These are phyloP conservation scores for Nephrotoma appendiculata DNA, from an alignment of 2,888 invertebrate species.

Conservation along the genomic window DNA sequence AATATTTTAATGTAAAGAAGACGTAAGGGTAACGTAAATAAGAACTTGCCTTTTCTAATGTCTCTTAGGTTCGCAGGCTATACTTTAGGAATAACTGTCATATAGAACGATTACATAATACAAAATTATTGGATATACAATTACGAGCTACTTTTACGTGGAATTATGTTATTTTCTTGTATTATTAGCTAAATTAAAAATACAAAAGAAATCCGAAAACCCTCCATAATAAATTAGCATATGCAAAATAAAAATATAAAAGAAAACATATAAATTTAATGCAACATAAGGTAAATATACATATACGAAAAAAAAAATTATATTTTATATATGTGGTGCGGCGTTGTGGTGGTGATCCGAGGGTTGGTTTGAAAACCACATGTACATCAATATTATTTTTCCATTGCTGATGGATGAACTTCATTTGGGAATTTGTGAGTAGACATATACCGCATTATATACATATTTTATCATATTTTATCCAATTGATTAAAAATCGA, in stretches of 20 bases:
- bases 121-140: not conserved
- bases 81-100: not conserved
- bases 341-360: not conserved
- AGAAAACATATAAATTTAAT: not conserved
- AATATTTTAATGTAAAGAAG: too few relatives aligned
- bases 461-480: not conserved
- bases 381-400: not conserved
- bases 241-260: not conserved
- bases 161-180: not conserved
- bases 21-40: too few relatives aligned
- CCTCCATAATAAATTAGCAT: not conserved
- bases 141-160: not conserved
- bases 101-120: not conserved
- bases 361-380: not conserved
- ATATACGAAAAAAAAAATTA: not conserved
- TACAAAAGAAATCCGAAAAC: not conserved
- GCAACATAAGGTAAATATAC: not conserved
- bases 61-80: too few relatives aligned
- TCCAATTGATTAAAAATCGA: not conserved
- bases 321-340: not conserved
- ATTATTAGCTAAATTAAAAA: not conserved
- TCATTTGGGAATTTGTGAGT: not conserved
- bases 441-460: not conserved
- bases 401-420: not conserved
- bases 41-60: too few relatives aligned